Conservation (phyloP, 1,140 invertebrate genomes). For the Drosophila tristis region DNA sequence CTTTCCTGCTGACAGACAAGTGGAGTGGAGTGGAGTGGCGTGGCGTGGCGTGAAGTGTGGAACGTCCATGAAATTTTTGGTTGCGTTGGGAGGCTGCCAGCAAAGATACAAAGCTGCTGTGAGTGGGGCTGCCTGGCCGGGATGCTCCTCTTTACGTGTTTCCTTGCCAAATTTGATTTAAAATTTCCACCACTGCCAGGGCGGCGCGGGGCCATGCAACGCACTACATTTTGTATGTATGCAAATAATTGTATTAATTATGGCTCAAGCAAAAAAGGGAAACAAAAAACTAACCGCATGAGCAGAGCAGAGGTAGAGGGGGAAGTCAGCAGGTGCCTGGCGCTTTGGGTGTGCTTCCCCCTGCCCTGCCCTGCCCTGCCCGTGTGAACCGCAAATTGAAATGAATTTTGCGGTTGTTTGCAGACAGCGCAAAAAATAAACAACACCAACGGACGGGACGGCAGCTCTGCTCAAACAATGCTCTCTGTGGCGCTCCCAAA, state of each 20-base stretch:
- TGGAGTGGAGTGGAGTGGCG: not conserved
- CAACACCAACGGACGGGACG: not conserved
- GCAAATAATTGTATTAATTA: constrained; percentile 58
- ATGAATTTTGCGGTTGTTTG: constrained; percentile 48
- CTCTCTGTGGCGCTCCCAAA: constrained; percentile 2
- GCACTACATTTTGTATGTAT: too few relatives aligned
- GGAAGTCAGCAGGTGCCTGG: constrained; percentile 17
- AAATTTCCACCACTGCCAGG: not conserved
- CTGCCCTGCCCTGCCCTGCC: not conserved
- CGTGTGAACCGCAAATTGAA: constrained; percentile 50
- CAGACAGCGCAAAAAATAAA: constrained; percentile 14
- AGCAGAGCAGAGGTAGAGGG: not conserved
- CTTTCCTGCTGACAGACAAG: constrained; percentile 14
- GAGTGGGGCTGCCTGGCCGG: too few relatives aligned
- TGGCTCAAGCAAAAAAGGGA: not conserved
- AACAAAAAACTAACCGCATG: constrained; percentile 18
- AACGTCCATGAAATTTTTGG: too few relatives aligned
- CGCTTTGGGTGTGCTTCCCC: constrained; percentile 8
- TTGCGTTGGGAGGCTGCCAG: too few relatives aligned
- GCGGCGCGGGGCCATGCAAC: too few relatives aligned
- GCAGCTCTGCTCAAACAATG: constrained; percentile 4
- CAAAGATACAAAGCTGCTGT: too few relatives aligned
- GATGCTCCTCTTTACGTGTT: too few relatives aligned
- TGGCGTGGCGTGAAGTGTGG: too few relatives aligned
- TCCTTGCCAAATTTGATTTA: constrained; percentile 19